Base-by-base conservation (phyloP, 1,140 invertebrate genomes). In the Sipha flava region DNA sequence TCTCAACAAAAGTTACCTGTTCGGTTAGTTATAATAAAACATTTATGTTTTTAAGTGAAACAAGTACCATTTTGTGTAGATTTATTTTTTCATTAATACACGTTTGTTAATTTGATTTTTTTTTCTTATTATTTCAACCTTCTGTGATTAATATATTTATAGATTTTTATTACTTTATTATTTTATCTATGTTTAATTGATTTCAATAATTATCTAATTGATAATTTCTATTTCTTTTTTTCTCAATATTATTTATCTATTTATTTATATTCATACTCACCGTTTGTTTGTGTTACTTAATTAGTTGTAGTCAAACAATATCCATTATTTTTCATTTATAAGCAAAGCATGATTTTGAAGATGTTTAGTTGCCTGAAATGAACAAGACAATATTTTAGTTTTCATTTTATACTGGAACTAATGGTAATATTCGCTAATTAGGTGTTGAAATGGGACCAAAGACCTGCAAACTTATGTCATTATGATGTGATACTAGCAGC, bases 401-500 rank as follows among this genome's bases (percentile, higher is more conserved):
- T 57, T 34, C 47, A 37, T 37, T 59, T 77, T 77, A 43, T 26
- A 43, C 80, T 84, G 0, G 81, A 80, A 84, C 54, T 79, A 82
- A 85, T 54, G 84, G 64, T 73, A 29, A 75, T 34, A 62, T 81
- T 85, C n/a, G 84, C 84, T 40, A 86, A 87, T 79, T 84, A 84
- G 7, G 84, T 87, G 29, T 84, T 88, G n/a, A 84, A 87, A 77
- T 88, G 87, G 87, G 85, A 85, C 26, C 79, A 79, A 49, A 66
- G 57, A 37, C 82, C 64, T 26, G 81, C 70, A n/a, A 68, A 81
- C 21, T 47, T 73, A 23, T 37, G 80, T 68, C 84, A 83, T 62
- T 93, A 90, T 85, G 92, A 94, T 85, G 86, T 90, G 29, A 89
- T 94, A 43, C 84, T 94, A 1, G 92, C 91, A 83, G 92, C 93